Conservation (phyloP, 2,888 invertebrate species). For the Pocota personata region DNA sequence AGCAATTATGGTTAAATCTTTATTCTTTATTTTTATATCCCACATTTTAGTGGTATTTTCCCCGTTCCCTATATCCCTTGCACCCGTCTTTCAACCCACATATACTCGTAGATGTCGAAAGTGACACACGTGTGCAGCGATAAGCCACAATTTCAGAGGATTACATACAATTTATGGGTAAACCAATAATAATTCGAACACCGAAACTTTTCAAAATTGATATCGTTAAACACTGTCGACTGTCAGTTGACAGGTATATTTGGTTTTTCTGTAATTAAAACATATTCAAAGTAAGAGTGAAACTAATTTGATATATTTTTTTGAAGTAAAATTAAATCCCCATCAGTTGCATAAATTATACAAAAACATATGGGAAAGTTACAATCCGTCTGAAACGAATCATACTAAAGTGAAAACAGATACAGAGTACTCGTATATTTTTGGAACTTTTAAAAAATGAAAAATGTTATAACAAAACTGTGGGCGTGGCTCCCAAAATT, state of each 20-base stretch:
- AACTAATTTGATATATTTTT: constrained; percentile 18
- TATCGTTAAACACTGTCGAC: background rate
- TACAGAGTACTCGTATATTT: no score
- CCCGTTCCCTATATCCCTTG: background rate
- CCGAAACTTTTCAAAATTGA: constrained; percentile 19
- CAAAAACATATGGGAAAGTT: no score
- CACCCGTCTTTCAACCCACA: background rate
- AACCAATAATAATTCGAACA: constrained; percentile 15
- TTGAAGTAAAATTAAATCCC: background rate
- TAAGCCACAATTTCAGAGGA: background rate
- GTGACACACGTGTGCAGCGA: background rate
- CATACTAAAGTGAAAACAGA: no score
- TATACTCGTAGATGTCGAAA: background rate
- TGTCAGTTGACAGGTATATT: constrained; percentile 1
- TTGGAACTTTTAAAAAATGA: no score
- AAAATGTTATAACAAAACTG: no score
- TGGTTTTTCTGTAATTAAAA: background rate
- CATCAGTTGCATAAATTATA: constrained; percentile 25
- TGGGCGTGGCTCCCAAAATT: no score
- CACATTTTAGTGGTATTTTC: background rate
- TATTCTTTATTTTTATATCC: background rate
- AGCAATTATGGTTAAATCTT: background rate
- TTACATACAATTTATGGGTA: constrained; percentile 23
- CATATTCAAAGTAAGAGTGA: background rate
- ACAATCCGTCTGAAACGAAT: no score